These are phyloP conservation scores for Seira sanloemensis DNA, from an alignment of 2,888 invertebrate genomes.

Conservation along the genomic window DNA sequence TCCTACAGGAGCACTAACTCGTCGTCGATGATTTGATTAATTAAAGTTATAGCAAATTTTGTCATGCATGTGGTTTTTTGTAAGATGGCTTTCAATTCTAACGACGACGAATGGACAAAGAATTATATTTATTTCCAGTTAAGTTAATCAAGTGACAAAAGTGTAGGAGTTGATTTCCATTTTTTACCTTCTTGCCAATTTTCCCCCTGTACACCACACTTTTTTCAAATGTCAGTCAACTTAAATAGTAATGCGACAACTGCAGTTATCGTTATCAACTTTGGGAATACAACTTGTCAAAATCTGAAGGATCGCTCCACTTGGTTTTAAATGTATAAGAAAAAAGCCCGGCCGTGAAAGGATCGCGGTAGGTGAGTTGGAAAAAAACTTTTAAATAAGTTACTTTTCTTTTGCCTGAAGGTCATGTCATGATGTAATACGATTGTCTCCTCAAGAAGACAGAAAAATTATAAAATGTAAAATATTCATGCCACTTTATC, in stretches of 20 bases:
- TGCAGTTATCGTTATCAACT: not conserved
- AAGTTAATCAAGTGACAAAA: not conserved
- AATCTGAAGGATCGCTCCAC: not conserved
- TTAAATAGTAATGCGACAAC: not conserved
- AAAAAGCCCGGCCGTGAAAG: not conserved
- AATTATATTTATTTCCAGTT: not conserved
- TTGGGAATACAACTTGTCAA: not conserved
- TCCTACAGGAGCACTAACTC: no score
- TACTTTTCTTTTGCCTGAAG: no score
- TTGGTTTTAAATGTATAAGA: not conserved
- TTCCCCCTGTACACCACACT: not conserved
- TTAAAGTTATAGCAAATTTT: no score
- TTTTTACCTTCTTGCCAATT: not conserved
- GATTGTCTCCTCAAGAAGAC: no score
- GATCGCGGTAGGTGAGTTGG: slow-evolving; percentile 13
- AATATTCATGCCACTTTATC: no score
- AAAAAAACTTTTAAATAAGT: no score
- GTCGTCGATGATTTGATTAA: no score
- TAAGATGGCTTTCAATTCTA: not conserved
- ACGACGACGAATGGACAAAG: not conserved
- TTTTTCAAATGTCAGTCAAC: not conserved
- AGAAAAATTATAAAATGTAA: no score
- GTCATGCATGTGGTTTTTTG: no score
- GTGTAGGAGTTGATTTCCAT: not conserved
- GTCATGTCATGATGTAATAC: no score